phyloP scores from a whole-genome alignment of 2,888 invertebrate species.

The Cataglyphis livida region DNA sequence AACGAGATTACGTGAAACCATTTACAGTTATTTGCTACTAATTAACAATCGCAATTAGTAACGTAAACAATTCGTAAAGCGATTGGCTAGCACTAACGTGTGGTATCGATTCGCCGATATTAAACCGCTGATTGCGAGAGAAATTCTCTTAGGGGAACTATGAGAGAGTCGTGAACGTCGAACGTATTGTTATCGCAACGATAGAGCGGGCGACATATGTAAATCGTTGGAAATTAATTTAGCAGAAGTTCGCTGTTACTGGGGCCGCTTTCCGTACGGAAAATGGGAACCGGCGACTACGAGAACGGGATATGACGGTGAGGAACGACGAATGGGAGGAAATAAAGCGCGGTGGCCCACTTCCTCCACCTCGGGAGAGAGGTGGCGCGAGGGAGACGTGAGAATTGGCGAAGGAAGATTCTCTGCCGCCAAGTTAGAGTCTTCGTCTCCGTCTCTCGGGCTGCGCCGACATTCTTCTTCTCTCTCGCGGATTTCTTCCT shows the following conservation, averaged over 20 bases:
- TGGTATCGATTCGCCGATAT: constrained; percentile 64
- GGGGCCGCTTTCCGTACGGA: constrained; percentile 38
- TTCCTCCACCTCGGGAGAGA: constrained; percentile 56
- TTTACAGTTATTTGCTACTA: constrained; percentile 47
- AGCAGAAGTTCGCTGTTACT: constrained; percentile 71
- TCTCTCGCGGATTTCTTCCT: constrained; percentile 3
- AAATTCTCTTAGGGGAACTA: constrained; percentile 70
- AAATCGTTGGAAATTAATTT: constrained; percentile 78
- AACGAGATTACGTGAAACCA: constrained; percentile 30
- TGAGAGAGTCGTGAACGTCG: constrained; percentile 34
- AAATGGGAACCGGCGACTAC: constrained; percentile 45
- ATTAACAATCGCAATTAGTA: constrained; percentile 61
- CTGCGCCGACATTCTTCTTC: constrained; percentile 23
- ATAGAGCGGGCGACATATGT: constrained; percentile 72
- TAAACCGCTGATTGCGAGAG: constrained; percentile 56
- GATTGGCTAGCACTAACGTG: constrained; percentile 47
- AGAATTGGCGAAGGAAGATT: constrained; percentile 66
- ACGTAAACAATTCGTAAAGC: constrained; percentile 47
- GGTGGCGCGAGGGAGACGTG: constrained; percentile 38
- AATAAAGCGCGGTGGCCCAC: constrained; percentile 75
- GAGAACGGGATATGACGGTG: constrained; percentile 56
- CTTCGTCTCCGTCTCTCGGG: constrained; percentile 23
- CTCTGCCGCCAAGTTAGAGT: constrained; percentile 56
- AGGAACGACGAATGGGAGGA: constrained; percentile 63
- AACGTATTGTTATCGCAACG: constrained; percentile 73